These are phyloP conservation scores for Polylopha cassiicola DNA, from an alignment of 2,888 invertebrate genomes.

Conservation along the genomic window DNA sequence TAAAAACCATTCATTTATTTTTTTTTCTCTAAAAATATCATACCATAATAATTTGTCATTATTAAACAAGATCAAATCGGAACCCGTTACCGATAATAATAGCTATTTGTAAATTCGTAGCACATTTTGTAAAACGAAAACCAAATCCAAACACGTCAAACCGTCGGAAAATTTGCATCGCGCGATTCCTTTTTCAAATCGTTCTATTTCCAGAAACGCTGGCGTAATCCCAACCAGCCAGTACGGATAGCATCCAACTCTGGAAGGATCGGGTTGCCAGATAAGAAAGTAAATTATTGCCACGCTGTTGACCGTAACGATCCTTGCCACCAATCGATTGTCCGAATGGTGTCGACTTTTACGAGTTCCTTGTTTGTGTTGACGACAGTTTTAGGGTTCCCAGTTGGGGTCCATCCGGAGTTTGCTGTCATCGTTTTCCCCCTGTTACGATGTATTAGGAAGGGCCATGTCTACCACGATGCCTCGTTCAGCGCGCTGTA, in stretches of 20 bases:
- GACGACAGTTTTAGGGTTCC: constrained; percentile 20
- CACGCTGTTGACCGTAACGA: constrained; percentile 49
- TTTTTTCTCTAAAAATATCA: too few species aligned
- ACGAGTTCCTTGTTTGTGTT: constrained; percentile 18
- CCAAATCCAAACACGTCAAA: constrained; percentile 7
- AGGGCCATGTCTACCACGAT: constrained; percentile 3
- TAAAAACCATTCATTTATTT: too few species aligned
- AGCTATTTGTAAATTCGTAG: too few species aligned
- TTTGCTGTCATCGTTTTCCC: constrained; percentile 33
- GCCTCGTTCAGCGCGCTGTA: background rate
- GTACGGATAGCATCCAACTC: constrained; percentile 39
- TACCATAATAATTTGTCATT: too few species aligned
- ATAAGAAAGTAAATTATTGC: constrained; percentile 68
- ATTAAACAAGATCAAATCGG: too few species aligned
- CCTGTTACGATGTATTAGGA: constrained; percentile 6
- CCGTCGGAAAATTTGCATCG: constrained; percentile 18
- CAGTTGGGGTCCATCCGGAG: constrained; percentile 10
- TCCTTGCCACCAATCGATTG: constrained; percentile 22
- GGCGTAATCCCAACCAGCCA: constrained; percentile 26
- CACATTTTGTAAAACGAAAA: too few species aligned
- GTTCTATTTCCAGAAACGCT: constrained; percentile 14
- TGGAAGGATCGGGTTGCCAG: constrained; percentile 55
- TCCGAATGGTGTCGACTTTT: constrained; percentile 20
- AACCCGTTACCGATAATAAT: too few species aligned
- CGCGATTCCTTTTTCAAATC: constrained; percentile 18